Base-by-base conservation (phyloP, 2,888 invertebrate species). In the Aquatica leii region DNA sequence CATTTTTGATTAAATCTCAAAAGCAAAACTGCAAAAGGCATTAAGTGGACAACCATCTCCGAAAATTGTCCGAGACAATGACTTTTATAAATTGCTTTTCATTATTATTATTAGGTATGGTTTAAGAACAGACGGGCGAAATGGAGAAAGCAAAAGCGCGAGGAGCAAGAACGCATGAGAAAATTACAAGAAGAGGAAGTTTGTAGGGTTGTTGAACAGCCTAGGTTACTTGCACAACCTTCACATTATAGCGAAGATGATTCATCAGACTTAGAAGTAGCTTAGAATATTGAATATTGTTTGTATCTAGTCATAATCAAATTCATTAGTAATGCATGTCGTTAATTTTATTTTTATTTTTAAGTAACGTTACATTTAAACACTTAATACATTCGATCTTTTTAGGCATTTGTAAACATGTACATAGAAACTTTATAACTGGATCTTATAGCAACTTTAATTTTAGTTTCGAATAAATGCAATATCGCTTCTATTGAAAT, bases 101-200 rank as follows among this genome's bases (percentile, higher is more conserved):
- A 20, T 62, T 62, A 51, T 62, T 56, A 34, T 50, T 48, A 84
- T 11, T 84, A 97, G 97, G 97, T 97, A 9, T 97, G 97, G 97
- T 97, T 97, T 83, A 97, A 97, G 83, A 97, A 97, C 81, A 88
- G 97, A 15, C 87, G 97, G 37, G 97, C 97, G 72, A 97, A 97
- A 84, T 97, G 96, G 96, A 88, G 97, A 71, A 97, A 97, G 78
- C 95, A 95, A 80, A 96, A 96, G 80, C 88, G 96, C 1, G 97
- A 92, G 79, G 90, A 93, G 80, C 90, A 93, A 81, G 92, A 93
- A 81, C 84, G 93, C 63, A 83, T 93, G 72, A 86, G 94, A 63
- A 92, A 93, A 81, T 80, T 94, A 66, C 93, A 93, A 78, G 90
- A 94, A 80, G 94, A 94, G 79, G 87, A 92, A 67, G 78, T 84